These are phyloP conservation scores for Crossaster papposus DNA, from an alignment of 53 echinoderm and acorn worm species.

Conservation along the genomic window DNA sequence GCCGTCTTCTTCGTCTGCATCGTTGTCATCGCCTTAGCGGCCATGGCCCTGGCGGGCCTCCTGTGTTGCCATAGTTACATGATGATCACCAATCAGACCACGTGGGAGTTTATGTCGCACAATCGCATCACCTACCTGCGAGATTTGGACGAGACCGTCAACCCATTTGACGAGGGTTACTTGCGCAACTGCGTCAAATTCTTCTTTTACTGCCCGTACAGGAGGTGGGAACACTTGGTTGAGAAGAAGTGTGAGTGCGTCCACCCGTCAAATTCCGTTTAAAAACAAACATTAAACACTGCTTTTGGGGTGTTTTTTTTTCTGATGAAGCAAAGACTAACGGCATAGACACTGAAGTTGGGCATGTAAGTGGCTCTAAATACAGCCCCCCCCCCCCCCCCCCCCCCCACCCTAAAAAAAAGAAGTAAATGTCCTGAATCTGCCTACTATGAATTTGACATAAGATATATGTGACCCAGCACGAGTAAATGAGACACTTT, in stretches of 20 bases:
- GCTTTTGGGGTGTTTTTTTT: background rate
- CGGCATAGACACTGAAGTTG: too few species aligned
- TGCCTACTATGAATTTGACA: too few species aligned
- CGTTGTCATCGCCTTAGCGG: conserved; percentile 66
- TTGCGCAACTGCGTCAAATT: conserved; percentile 85
- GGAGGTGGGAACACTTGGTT: conserved; percentile 81
- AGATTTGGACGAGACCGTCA: conserved; percentile 82
- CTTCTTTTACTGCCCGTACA: conserved; percentile 80
- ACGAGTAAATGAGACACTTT: too few species aligned
- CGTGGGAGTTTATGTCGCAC: conserved; percentile 99
- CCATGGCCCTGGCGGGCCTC: conserved; percentile 74
- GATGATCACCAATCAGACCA: conserved; percentile 92
- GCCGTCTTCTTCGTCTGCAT: conserved; percentile 77
- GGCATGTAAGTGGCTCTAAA: too few species aligned
- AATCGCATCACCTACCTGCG: conserved; percentile 93
- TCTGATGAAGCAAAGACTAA: background rate
- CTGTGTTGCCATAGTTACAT: conserved; percentile 94
- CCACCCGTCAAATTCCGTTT: conserved; percentile 49
- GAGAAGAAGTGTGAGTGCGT: conserved; percentile 57
- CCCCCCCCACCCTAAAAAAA: too few species aligned
- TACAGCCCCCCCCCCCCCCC: too few species aligned
- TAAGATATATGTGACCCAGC: too few species aligned
- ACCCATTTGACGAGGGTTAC: conserved; percentile 96
- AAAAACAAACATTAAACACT: background rate
- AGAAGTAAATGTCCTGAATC: too few species aligned